Conservation (phyloP, 2,113 vertebrate species). For the Orthochromis malagaraziensis region DNA sequence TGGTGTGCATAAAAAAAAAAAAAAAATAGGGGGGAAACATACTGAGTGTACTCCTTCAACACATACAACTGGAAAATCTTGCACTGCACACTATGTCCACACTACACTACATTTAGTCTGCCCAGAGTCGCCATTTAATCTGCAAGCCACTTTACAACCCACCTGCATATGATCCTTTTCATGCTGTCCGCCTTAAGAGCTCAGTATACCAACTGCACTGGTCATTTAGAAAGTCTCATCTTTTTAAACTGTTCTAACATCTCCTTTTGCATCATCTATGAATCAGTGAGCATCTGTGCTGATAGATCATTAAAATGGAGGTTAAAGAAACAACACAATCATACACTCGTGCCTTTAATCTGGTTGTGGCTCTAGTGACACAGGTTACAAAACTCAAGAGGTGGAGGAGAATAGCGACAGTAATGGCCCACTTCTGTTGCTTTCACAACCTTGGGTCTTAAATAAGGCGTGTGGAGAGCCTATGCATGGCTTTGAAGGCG, state of each 20-base stretch:
- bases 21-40: rapidly evolving
- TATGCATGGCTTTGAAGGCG: neutral
- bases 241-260: neutral
- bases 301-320: neutral
- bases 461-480: neutral
- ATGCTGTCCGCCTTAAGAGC: rapidly evolving
- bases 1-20: neutral
- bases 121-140: neutral
- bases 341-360: neutral
- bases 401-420: neutral
- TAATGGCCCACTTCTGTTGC: neutral
- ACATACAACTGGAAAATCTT: neutral
- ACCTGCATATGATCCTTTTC: neutral
- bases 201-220: neutral
- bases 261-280: neutral
- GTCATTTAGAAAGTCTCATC: neutral
- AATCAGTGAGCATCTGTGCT: neutral
- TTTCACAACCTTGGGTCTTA: neutral
- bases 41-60: neutral
- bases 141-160: neutral
- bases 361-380: neutral
- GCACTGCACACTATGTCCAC: neutral
- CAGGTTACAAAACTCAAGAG: neutral
- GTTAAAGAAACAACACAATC: neutral
- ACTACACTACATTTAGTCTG: neutral